Evolutionary conservation across 1,140 invertebrate genomes (phyloP).

Genomic region (Drosophila leontia): DNA sequence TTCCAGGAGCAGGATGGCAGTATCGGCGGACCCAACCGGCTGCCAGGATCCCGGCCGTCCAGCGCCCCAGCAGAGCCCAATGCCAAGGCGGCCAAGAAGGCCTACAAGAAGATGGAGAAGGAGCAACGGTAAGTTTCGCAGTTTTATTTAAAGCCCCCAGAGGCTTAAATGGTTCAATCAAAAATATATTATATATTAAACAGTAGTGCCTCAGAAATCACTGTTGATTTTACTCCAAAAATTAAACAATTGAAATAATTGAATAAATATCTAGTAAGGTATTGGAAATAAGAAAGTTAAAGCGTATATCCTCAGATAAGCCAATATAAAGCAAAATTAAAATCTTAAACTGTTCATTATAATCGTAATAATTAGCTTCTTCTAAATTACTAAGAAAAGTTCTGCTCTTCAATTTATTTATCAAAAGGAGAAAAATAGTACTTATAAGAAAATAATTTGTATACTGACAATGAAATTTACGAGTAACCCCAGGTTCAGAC

Average conservation of each 20-base stretch:
- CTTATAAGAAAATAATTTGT: not conserved
- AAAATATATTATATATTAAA: not conserved
- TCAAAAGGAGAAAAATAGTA: not conserved
- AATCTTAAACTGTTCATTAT: no score
- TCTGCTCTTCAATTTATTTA: not conserved
- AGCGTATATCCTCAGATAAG: no score
- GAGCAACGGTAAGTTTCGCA: constrained; percentile 70
- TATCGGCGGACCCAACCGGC: constrained; percentile 33
- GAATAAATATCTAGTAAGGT: no score
- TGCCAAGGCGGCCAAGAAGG: constrained; percentile 80
- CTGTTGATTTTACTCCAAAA: not conserved
- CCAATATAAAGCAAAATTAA: no score
- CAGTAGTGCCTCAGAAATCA: not conserved
- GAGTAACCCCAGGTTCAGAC: not conserved
- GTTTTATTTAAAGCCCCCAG: no score
- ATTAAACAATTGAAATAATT: no score
- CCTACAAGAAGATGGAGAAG: constrained; percentile 83
- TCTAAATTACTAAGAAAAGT: not conserved
- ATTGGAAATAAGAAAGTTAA: no score
- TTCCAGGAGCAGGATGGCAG: constrained; percentile 83
- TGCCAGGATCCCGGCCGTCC: constrained; percentile 74
- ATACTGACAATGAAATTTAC: not conserved
- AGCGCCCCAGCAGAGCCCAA: constrained; percentile 84
- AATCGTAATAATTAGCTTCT: no score
- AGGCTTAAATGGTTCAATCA: not conserved